Evolutionary conservation across 1,140 invertebrate genomes (phyloP), one percentile per base, ranked within the genome.

Genomic region (Himalopsyche phryganea): DNA sequence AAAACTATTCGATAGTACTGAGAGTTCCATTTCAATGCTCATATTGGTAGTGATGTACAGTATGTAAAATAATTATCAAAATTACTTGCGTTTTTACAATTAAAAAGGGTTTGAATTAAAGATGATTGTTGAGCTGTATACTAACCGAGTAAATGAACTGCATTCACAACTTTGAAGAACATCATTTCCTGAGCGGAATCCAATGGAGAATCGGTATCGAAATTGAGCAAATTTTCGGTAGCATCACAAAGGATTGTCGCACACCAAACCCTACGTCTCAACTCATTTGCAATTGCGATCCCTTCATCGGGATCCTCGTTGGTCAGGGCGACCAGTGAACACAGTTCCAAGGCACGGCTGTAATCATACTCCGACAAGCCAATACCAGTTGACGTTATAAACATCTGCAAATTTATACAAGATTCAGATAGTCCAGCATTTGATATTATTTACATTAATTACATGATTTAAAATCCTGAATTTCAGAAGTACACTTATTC

Each of bases 151-250:
- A 82, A 66, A 60, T 86, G 81, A 19, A 83, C 81, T 6, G 91
- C 74, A 67, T 91, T 86, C 44, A 90, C 81, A 35, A 91, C 78
- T 67, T 86, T 87, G 71, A 90, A 94, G 68, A 94, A 89, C 28
- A 90, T 65, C 10, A 86, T 86, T 53, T 82, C 75, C 65, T 85
- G 83, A 48, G 88, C 80, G 69, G 79, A 81, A 69, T 80, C 81
- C 53, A 81, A 69, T 1, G 80, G 82, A 66, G 79, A 79, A 66
- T 85, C 83, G 10, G 80, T 74, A 65, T 82, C 76, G 48, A 71
- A 71, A 18, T 72, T 63, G 23, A 28, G 9, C 36, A 76, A 69
- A 11, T 2, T 1, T 13, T 79, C 75, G 87, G 88, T 93, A 36
- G 79, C 75, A 70, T 92, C 88, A 50, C 82, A 79, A 19, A 83